A percentile compares a stretch with the other conserved stretches of the same genome.
Evolutionary conservation across 2,888 invertebrate species (phyloP).

Genomic region (Ariolimax columbianus): DNA sequence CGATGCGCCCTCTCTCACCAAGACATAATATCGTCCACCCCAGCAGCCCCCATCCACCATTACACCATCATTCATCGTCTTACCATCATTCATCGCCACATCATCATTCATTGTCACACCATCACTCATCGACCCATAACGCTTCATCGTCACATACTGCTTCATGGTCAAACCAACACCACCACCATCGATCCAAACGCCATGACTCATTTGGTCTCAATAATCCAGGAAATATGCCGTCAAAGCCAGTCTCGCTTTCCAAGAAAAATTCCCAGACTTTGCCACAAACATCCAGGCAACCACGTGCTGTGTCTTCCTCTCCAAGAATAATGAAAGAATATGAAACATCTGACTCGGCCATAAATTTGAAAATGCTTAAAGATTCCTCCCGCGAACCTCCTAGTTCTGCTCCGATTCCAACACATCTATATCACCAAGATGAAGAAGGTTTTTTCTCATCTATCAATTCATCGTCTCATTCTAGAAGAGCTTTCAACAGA

Average conservation of each 20-base stretch:
- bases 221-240: not conserved
- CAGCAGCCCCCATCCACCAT: not conserved
- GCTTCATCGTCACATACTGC: too few relatives aligned
- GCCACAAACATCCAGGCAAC: not conserved
- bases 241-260: not conserved
- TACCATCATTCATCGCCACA: too few relatives aligned
- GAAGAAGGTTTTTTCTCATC: conserved; percentile 49
- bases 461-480: not conserved
- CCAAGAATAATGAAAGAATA: conserved; percentile 4
- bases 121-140: too few relatives aligned
- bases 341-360: not conserved
- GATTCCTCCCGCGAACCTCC: not conserved
- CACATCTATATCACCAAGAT: conserved; percentile 44
- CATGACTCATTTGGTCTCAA: not conserved
- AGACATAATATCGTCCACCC: not conserved
- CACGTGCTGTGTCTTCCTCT: not conserved
- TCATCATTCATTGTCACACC: too few relatives aligned
- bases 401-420: conserved; percentile 23
- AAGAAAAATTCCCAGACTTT: not conserved
- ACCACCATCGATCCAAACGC: conserved; percentile 10
- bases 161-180: not conserved
- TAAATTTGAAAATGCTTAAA: not conserved
- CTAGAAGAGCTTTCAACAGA: not conserved
- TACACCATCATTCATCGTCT: too few relatives aligned
- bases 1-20: not conserved